Conservation (phyloP, 2,888 invertebrate genomes). For the Plemyria rubiginata region DNA sequence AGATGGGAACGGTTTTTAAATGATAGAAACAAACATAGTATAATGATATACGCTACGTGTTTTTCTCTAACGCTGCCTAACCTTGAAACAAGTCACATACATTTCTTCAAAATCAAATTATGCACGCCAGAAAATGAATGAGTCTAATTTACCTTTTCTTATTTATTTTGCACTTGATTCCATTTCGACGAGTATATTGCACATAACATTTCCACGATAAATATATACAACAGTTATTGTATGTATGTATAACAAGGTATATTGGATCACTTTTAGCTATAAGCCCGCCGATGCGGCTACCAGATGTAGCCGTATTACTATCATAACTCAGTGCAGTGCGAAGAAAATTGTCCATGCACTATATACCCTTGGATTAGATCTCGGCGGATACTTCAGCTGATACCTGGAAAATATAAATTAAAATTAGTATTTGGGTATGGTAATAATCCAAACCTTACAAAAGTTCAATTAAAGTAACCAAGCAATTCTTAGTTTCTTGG, state of each 20-base stretch:
- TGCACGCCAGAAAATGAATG: slow-evolving; percentile 52
- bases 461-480: background rate
- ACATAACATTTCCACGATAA: slow-evolving; percentile 64
- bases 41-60: slow-evolving; percentile 38
- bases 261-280: slow-evolving; percentile 44
- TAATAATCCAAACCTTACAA: background rate
- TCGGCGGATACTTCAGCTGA: slow-evolving; percentile 66
- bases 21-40: slow-evolving; percentile 55
- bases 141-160: slow-evolving; percentile 47
- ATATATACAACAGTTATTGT: slow-evolving; percentile 64
- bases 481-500: slow-evolving; percentile 9
- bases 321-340: slow-evolving; percentile 27
- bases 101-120: slow-evolving; percentile 52
- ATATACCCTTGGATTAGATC: slow-evolving; percentile 55
- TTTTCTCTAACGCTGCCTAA: slow-evolving; percentile 51
- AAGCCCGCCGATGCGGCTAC: slow-evolving; percentile 41
- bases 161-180: slow-evolving; percentile 58
- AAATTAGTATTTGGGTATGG: slow-evolving; percentile 1
- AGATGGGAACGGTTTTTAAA: slow-evolving; percentile 54
- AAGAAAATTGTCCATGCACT: slow-evolving; percentile 51
- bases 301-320: slow-evolving; percentile 29
- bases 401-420: slow-evolving; percentile 49
- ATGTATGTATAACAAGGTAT: slow-evolving; percentile 46
- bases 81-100: slow-evolving; percentile 46
- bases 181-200: slow-evolving; percentile 64